Evolutionary conservation across 2,888 invertebrate species (phyloP), one percentile per base, ranked within the genome.

Genomic region (Auanema freiburgensis): DNA sequence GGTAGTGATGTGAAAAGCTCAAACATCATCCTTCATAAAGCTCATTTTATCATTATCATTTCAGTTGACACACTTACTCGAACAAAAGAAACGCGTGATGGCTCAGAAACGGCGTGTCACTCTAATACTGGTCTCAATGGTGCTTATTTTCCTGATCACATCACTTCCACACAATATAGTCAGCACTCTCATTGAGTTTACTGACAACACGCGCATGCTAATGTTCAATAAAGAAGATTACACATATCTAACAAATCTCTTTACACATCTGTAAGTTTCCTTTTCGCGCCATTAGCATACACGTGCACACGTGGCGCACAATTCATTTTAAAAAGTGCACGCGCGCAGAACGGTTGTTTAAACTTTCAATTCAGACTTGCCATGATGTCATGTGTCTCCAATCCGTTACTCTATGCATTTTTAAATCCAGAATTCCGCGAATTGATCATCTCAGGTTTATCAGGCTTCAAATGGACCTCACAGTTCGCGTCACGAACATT

Each of bases 351-450:
- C 40, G 41, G 33, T 16, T n/a, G 25, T 24, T 40, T 33, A 25
- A n/a, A 54, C 25, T 14, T 41, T 40, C 24, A 14, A 58, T 73
- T 61, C 67, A 76, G 75, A 49, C 57, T 76, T 56, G 76, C 76
- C 6, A 76, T 76, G 76, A 56, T 71, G 10, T 65, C 67, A 51
- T 76, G 76, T 42, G 73, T 76, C 42, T 69, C 76, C 21, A 76
- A 76, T 44, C 76, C 76, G 14, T 43, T 76, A 10, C 72, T 76
- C 40, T 76, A 76, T 58, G 71, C 76, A 10, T 76, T 74, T 40
- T 66, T 76, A 46, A 76, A 76, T 53, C 76, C 76, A 11, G 76
- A 76, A 50, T 76, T 76, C 62, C 69, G 76, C 0, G 73, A 76
- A 53, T 51, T 76, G 11, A 59, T 76, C 53, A 56, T 74, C 21